Evolutionary conservation across 2,797 vertebrate genomes (phyloP).

Genomic region (Tauraco hartlaubi): DNA sequence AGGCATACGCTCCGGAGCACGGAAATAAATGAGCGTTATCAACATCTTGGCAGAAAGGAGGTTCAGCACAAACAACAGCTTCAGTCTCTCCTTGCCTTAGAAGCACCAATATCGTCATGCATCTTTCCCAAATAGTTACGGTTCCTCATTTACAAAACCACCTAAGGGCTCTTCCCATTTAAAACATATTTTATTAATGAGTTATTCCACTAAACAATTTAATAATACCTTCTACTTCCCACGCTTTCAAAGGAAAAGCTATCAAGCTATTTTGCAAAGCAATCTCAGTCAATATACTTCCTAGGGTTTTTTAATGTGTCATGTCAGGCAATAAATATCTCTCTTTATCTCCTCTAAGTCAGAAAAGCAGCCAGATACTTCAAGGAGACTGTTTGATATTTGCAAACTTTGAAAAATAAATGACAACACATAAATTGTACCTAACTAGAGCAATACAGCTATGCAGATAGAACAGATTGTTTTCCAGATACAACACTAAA

Average conservation of each 20-base stretch:
- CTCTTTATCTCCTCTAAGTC: background rate
- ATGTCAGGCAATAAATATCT: background rate
- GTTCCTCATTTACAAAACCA: background rate
- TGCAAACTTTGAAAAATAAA: slow-evolving; percentile 8
- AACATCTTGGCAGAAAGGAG: background rate
- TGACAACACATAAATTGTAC: background rate
- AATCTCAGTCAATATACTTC: background rate
- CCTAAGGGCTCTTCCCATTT: background rate
- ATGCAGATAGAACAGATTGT: background rate
- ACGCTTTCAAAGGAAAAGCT: background rate
- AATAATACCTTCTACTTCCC: background rate
- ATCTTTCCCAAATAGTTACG: background rate
- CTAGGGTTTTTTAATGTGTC: background rate
- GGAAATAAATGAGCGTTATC: background rate
- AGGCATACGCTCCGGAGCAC: background rate
- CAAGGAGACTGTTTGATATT: background rate
- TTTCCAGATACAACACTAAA: background rate
- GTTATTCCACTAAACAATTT: background rate
- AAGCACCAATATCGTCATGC: background rate
- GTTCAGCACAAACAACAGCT: background rate
- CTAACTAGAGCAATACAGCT: background rate
- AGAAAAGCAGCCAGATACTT: background rate
- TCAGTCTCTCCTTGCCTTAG: background rate
- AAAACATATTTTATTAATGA: background rate
- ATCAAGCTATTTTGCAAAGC: background rate